Evolutionary conservation across 2,113 vertebrate species (phyloP).

Genomic region (Sylvia atricapilla): DNA sequence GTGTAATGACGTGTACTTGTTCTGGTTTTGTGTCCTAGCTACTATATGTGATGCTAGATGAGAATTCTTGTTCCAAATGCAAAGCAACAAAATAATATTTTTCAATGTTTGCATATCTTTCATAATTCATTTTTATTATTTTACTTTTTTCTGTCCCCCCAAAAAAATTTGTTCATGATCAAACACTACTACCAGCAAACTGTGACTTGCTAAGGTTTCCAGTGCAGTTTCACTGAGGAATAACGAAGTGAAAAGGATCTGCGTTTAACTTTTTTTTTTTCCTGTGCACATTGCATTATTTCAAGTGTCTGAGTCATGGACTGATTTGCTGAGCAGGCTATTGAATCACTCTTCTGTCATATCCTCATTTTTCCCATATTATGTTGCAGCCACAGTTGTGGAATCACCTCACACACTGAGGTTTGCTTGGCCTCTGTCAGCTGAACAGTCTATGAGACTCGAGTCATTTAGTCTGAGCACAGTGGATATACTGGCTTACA

Average conservation of each 20-base stretch:
- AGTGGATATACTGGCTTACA: not conserved
- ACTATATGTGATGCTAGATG: not conserved
- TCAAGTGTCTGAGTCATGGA: not conserved
- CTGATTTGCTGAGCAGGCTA: not conserved
- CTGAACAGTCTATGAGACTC: not conserved
- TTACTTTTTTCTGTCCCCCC: not conserved
- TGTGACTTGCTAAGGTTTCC: not conserved
- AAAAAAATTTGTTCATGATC: not conserved
- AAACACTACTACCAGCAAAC: not conserved
- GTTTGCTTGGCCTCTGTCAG: not conserved
- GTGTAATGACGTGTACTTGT: accelerated
- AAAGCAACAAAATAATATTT: not conserved
- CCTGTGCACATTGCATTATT: not conserved
- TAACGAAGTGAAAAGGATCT: not conserved
- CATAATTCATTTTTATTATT: not conserved
- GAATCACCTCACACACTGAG: not conserved
- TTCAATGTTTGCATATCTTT: not conserved
- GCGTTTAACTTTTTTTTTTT: not conserved
- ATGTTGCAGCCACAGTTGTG: not conserved
- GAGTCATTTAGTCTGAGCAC: not conserved
- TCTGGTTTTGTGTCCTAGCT: not conserved
- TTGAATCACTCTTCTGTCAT: not conserved
- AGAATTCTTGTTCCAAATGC: not conserved
- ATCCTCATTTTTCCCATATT: not conserved
- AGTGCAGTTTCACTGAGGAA: not conserved